phyloP scores from a whole-genome alignment of 2,888 invertebrate species.

The Taenaris catops region DNA sequence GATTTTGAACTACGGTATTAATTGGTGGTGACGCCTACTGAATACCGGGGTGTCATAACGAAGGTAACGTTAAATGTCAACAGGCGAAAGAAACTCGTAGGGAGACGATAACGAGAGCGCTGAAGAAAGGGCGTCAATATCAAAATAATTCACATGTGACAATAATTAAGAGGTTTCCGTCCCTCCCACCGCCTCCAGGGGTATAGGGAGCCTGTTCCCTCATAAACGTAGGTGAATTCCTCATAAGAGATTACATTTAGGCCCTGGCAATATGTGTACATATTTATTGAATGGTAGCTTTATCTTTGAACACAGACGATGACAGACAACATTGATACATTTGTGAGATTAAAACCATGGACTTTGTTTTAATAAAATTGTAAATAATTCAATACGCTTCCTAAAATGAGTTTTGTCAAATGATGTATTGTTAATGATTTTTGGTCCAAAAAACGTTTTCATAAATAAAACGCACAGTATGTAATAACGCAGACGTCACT shows the following conservation, averaged over 20 bases:
- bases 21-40: too few species aligned
- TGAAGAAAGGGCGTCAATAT: constrained; percentile 50
- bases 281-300: constrained; percentile 3
- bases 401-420: too few species aligned
- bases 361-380: too few species aligned
- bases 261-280: constrained; percentile 8
- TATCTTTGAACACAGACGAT: not conserved
- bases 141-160: constrained; percentile 74
- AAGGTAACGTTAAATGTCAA: constrained; percentile 6
- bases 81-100: constrained; percentile 30
- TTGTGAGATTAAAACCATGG: too few species aligned
- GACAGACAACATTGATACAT: too few species aligned
- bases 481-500: too few species aligned
- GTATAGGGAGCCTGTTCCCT: constrained; percentile 37
- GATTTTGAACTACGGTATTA: too few species aligned
- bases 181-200: constrained; percentile 40
- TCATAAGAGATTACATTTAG: constrained; percentile 27
- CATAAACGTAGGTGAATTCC: constrained; percentile 38
- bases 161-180: constrained; percentile 62
- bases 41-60: too few species aligned
- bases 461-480: too few species aligned
- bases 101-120: constrained; percentile 31
- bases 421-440: too few species aligned
- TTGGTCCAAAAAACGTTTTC: too few species aligned
- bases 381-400: too few species aligned